Percentiles rank a stretch among this genome's conserved stretches.
Conservation (phyloP, 2,113 vertebrate genomes). For the Chiloscyllium plagiosum region DNA sequence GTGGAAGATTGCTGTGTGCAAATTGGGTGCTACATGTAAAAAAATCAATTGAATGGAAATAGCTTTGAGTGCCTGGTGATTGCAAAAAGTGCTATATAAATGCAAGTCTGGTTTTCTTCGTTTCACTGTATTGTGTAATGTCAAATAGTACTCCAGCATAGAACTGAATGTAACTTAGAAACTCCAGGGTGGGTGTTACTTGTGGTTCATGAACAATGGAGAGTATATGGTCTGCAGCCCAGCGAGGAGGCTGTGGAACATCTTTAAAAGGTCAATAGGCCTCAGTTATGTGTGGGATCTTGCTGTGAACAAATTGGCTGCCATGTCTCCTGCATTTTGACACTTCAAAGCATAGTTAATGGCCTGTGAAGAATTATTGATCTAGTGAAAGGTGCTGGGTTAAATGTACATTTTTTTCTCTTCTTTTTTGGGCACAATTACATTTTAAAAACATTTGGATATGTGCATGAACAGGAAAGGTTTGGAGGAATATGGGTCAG, state of each 20-base stretch:
- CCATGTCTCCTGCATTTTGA: not conserved
- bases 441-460: no score
- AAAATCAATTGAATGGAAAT: no score
- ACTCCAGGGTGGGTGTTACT: not conserved
- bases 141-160: not conserved
- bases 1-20: no score
- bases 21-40: no score
- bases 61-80: no score
- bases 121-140: not conserved
- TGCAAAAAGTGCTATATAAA: no score
- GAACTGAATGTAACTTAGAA: not conserved
- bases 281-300: not conserved
- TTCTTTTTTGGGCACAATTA: no score
- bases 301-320: not conserved
- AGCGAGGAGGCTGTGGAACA: not conserved
- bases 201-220: not conserved
- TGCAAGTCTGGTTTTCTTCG: no score
- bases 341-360: not conserved
- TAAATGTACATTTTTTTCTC: not conserved
- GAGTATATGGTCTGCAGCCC: not conserved
- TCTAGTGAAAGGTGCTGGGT: not conserved
- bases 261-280: not conserved
- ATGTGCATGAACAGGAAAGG: no score
- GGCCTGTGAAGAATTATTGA: not conserved
- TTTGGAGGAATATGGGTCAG: no score